Conservation (phyloP, 2,113 vertebrate genomes). For the Ptilorrhoa leucosticta region DNA sequence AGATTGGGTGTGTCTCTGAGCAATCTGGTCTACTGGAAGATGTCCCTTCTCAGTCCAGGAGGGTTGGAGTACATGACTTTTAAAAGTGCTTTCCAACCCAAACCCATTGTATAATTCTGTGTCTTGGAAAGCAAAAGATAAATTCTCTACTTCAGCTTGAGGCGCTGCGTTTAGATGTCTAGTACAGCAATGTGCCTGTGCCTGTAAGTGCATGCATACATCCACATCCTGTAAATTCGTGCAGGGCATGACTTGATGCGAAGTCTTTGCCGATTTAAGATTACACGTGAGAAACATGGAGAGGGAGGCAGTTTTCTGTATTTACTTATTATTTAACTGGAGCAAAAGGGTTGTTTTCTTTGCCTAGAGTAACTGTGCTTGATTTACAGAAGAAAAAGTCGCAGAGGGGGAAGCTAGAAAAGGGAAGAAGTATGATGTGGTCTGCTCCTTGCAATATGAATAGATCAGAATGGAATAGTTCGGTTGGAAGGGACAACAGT, state of each 20-base stretch:
- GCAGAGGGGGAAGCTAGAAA: background rate
- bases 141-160: background rate
- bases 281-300: background rate
- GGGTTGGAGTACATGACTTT: background rate
- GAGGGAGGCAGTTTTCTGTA: background rate
- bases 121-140: background rate
- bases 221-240: background rate
- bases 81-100: background rate
- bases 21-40: background rate
- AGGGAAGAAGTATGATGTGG: background rate
- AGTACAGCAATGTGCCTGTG: background rate
- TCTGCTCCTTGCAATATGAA: background rate
- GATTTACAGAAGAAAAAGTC: background rate
- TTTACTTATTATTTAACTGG: background rate
- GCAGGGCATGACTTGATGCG: background rate
- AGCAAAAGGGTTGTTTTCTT: background rate
- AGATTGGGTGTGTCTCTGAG: fast-evolving
- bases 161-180: background rate
- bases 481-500: background rate
- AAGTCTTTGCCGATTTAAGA: background rate
- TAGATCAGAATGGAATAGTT: background rate
- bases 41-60: background rate
- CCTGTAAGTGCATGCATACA: background rate
- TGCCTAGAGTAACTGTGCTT: background rate
- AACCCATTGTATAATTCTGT: background rate